Evolutionary conservation across 2,888 invertebrate species (phyloP).

Genomic region (Frankliniella intonsa): DNA sequence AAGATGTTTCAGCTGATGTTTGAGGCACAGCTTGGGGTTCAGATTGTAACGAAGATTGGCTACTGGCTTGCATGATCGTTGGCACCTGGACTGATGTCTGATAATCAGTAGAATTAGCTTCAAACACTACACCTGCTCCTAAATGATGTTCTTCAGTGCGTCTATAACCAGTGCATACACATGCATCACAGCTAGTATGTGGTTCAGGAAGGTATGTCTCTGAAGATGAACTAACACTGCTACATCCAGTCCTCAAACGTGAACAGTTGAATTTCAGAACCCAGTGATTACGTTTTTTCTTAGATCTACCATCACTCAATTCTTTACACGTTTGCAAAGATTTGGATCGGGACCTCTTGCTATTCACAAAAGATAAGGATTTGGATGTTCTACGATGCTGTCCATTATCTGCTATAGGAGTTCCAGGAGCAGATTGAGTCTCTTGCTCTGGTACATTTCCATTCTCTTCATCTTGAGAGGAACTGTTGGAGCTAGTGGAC

Average conservation of each 20-base stretch:
- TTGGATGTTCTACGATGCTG: neutral
- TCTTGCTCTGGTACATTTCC: conserved; percentile 34
- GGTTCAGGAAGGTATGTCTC: conserved; percentile 42
- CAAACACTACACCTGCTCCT: conserved; percentile 47
- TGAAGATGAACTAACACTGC: conserved; percentile 37
- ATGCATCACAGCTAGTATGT: conserved; percentile 41
- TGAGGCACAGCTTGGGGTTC: neutral
- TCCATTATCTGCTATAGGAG: neutral
- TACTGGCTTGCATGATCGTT: neutral
- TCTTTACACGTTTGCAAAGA: conserved; percentile 38
- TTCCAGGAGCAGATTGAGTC: conserved; percentile 29
- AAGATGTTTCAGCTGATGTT: neutral
- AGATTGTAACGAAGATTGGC: neutral
- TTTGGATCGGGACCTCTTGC: conserved; percentile 38
- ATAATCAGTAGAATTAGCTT: conserved; percentile 43
- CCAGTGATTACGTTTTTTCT: conserved; percentile 43
- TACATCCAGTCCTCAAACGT: conserved; percentile 39
- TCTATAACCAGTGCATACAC: conserved; percentile 48
- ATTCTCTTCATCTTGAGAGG: conserved; percentile 36
- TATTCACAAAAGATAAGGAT: conserved; percentile 14
- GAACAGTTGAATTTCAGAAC: conserved; percentile 43
- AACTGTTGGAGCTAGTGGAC: conserved; percentile 22
- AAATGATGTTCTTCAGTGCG: conserved; percentile 50
- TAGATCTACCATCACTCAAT: conserved; percentile 35
- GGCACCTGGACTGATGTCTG: neutral